Evolutionary conservation across 2,113 vertebrate genomes (phyloP).

Genomic region (Nanorana parkeri): DNA sequence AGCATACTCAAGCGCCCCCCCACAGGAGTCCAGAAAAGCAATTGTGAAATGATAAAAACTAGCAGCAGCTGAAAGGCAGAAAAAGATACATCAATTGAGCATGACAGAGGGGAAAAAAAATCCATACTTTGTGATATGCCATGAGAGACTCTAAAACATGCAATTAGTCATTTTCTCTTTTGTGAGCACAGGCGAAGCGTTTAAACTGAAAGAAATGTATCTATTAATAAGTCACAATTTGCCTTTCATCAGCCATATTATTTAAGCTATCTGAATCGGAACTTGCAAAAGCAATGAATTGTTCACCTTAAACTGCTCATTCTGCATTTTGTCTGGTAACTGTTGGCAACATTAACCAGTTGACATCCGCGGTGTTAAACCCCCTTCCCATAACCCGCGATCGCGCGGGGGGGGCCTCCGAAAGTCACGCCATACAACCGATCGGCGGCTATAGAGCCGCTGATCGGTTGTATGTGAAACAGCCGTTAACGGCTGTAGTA

Average conservation of each 20-base stretch:
- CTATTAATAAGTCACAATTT: constrained; percentile 29
- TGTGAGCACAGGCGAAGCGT: constrained; percentile 36
- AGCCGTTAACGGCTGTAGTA: no score
- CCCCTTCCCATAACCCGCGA: no score
- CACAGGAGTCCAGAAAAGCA: constrained; percentile 21
- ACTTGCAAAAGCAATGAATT: neutral
- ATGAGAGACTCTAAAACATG: constrained; percentile 37
- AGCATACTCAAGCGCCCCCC: constrained; percentile 39
- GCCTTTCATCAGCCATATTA: constrained; percentile 20
- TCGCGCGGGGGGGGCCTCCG: no score
- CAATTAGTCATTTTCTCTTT: constrained; percentile 51
- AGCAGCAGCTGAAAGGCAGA: constrained; percentile 29
- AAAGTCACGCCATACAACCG: no score
- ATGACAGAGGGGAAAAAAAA: constrained; percentile 26
- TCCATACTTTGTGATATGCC: constrained; percentile 45
- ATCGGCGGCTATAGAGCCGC: no score
- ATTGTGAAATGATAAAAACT: constrained; percentile 41
- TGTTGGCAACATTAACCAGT: neutral
- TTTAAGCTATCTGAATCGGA: constrained; percentile 6
- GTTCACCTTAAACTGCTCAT: neutral
- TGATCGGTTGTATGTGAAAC: no score
- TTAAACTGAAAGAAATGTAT: constrained; percentile 23
- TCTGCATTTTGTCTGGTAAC: neutral
- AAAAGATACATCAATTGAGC: constrained; percentile 36
- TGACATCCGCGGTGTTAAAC: no score